Base-by-base conservation (phyloP, 2,113 vertebrate species). In the Dipodomys spectabilis region DNA sequence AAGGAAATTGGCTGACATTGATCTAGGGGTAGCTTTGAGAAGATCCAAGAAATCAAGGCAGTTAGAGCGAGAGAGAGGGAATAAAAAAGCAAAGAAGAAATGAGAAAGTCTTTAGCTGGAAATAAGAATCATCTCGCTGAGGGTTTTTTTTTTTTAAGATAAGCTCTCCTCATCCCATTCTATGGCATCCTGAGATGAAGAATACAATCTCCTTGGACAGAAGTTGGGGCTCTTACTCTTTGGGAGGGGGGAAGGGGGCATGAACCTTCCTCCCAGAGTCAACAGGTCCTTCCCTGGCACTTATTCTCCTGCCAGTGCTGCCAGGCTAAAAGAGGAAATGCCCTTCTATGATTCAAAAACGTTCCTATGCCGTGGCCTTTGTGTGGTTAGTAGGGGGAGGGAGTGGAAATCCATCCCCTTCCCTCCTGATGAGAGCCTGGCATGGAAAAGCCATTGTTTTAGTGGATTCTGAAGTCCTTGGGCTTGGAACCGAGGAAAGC, bases 21-120 rank as follows among this genome's bases (percentile, higher is more conserved):
- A 69, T 53, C 75, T 3, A 35, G 23, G 80, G 92, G 44, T 72
- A 94, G 68, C 60, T 81, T 69, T 95, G 95, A 94, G 90, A 87
- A 91, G 60, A 84, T 86, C 68, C 75, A 49, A 79, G 82, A 69
- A 75, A 49, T 27, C 19, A 0, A 72, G 69, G 62, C 73, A 65
- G 88, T 35, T 9, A 78, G 8, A 78, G 35, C 12, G 15, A 57
- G 15, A 16, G 74, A 45, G 57, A 32, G 8, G 22, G 13, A 15
- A 64, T 16, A 16, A 45, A 30, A 73, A 35, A 75, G 49, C 49
- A 64, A 32, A 44, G n/a, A 20, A 83, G 22, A 68, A 27, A 85
- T 13, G 74, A 12, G 39, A 64, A 45, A 39, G 22, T 22, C 35
- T 44, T 83, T 77, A 30, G 27, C 86, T 94, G 35, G 92, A 92